Evolutionary conservation across 2,888 invertebrate genomes (phyloP), one percentile per base, ranked within the genome.

Genomic region (Mylabris sibirica): DNA sequence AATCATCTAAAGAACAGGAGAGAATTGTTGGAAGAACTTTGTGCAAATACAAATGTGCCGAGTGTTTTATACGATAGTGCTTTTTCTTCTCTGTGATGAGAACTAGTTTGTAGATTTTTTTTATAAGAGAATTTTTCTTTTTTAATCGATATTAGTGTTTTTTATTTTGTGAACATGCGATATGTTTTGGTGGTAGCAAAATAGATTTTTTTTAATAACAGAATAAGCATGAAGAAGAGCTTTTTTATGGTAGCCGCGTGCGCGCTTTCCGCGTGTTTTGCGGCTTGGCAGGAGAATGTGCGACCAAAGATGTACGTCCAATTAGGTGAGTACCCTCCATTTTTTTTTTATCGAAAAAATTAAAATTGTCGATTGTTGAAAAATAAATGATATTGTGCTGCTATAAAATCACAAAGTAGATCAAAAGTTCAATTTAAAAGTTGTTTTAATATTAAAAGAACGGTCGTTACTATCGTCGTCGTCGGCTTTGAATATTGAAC

Each of bases 271-370:
- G 80, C 82, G 73, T 84, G 84, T 74, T 77, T 87, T 83, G 88
- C 90, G 83, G 92, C 93, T 82, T 95, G 95, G 95, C 95, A 95
- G 90, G 95, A 95, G 87, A 95, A 95, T 87, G 92, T 94, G 86
- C 90, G 94, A 88, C 95, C 95, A 83, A 95, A 95, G 90, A 93
- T 95, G 91, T 94, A 93, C 89, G 94, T 94, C 85, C 93, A 94
- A 90, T 89, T 94, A 90, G 95, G 95, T 95, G 86, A 92, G 94
- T 90, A 75, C 77, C n/a, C n/a, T 76, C 34, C 20, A 8, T 41
- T 49, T 67, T 67, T 64, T 30, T 57, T 14, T 30, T 59, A 1
- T 22, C 12, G 11, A 20, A 17, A 0, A n/a, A n/a, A 6, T 41
- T n/a, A 4, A 12, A 3, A 41, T 41, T 41, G 14, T 30, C 4